Evolutionary conservation across 2,113 vertebrate species (phyloP).

Genomic region (Oceanites oceanicus): DNA sequence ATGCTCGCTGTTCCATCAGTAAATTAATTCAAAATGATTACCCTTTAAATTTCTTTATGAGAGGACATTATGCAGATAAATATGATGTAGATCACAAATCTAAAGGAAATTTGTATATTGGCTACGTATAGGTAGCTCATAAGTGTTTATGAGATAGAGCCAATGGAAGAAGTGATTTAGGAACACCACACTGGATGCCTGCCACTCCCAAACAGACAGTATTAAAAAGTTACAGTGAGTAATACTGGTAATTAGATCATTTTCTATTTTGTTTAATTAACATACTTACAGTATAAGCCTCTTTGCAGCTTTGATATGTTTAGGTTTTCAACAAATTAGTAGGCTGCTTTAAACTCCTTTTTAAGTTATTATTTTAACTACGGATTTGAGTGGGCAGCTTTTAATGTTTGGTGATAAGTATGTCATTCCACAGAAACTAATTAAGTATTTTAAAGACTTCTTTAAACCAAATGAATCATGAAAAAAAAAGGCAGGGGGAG

Average conservation of each 20-base stretch:
- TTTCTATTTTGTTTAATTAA: slow-evolving; percentile 44
- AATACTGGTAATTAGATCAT: slow-evolving; percentile 23
- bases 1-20: background rate
- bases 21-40: background rate
- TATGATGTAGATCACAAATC: background rate
- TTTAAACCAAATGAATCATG: background rate
- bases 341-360: slow-evolving; percentile 23
- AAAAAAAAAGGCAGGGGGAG: rapidly evolving
- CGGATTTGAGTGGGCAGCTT: slow-evolving; percentile 7
- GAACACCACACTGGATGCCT: background rate
- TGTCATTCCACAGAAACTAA: slow-evolving; percentile 18
- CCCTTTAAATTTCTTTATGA: background rate
- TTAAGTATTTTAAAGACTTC: slow-evolving; percentile 44
- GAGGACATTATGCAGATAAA: background rate
- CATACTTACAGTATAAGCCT: slow-evolving; percentile 15
- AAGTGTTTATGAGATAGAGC: background rate
- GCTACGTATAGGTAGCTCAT: background rate
- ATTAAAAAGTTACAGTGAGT: background rate
- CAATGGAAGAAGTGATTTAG: background rate
- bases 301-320: slow-evolving; percentile 15
- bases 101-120: background rate
- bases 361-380: slow-evolving; percentile 36
- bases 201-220: background rate
- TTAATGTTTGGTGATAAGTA: slow-evolving; percentile 35
- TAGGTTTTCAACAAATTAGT: slow-evolving; percentile 29